Base-by-base conservation (phyloP, 2,888 invertebrate genomes). In the Spilosoma lubricipeda region DNA sequence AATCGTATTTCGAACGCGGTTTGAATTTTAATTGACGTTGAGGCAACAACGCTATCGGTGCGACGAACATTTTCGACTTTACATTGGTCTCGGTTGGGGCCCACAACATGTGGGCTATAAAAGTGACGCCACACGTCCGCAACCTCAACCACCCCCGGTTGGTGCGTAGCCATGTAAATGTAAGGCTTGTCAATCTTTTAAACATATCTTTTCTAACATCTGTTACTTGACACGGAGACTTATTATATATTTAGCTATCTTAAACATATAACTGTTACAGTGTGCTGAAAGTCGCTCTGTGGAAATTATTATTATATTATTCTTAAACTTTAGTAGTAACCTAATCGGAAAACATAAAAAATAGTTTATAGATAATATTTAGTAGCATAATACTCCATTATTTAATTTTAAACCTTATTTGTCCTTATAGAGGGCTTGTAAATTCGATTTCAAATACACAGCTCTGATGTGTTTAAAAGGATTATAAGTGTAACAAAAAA, bases 1-100 rank as follows among this genome's bases (percentile, higher is more conserved):
- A 95, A 95, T 95, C 95, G 95, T 94, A 95, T 95, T 95, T 94
- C 95, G 95, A 93, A 95, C 96, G 96, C 93, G 94, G 93, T 94
- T 95, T 96, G 96, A 96, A 96, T 96, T 95, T 95, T 96, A 96
- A 96, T 96, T 95, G 96, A 95, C 94, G 93, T 93, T 94, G 93
- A 93, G 90, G 88, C 90, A 90, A 89, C 88, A 90, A 86, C 85
- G 87, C 89, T 87, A 87, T 86, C 87, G 87, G 86, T 80, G 87
- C 87, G 89, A 88, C 85, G 89, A 90, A 91, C 91, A 90, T 94
- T 93, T 93, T 91, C 91, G 90, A 92, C 90, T 93, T 92, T 92
- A 92, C 91, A 89, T 91, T 87, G 88, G 85, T 86, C 85, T 83
- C 80, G 83, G 84, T 86, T 88, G 86, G 91, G 91, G 91, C 84